Percentiles rank a stretch among this genome's conserved stretches.
Conservation (phyloP, 2,888 invertebrate species). For the Pammene aurita region DNA sequence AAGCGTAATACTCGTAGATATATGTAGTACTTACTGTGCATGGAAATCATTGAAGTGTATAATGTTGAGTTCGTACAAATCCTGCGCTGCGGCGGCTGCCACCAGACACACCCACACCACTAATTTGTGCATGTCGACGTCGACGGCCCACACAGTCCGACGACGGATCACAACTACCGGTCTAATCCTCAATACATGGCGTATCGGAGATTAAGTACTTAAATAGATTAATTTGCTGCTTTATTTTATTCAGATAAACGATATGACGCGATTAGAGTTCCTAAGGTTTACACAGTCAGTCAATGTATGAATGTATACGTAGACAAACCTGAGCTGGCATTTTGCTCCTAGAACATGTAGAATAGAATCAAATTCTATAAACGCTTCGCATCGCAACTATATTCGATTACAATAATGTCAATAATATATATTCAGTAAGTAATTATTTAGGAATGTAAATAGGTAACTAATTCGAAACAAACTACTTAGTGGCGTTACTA, state of each 20-base stretch:
- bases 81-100: conserved; percentile 49
- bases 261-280: neutral
- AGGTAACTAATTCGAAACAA: no score
- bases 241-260: conserved; percentile 26
- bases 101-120: conserved; percentile 45
- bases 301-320: neutral
- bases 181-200: neutral
- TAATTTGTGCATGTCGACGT: conserved; percentile 44
- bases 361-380: no score
- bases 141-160: neutral
- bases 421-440: no score
- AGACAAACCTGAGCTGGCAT: neutral
- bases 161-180: neutral
- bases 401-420: no score
- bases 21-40: conserved; percentile 82
- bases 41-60: conserved; percentile 84
- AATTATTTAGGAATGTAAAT: no score
- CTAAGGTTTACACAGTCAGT: neutral
- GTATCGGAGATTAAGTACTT: conserved; percentile 29
- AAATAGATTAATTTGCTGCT: conserved; percentile 11
- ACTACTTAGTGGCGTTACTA: no score
- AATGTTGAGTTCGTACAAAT: conserved; percentile 68
- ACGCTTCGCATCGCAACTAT: no score
- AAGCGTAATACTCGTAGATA: no score
- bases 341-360: no score